Base-by-base conservation (phyloP, 2,888 invertebrate species). In the Cyrtodaria siliqua region DNA sequence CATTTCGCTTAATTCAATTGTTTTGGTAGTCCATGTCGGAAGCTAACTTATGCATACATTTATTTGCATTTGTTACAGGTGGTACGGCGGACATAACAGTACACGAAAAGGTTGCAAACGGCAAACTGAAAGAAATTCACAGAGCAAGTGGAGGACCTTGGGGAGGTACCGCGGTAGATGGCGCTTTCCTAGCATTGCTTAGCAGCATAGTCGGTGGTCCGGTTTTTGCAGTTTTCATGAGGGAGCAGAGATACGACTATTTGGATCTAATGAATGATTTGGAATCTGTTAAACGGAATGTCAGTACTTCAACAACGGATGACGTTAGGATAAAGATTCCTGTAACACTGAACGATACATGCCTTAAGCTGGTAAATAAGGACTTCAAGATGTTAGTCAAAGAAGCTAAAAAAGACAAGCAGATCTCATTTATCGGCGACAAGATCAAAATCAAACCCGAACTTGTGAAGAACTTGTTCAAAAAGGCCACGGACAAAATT, bases 81-180 rank as follows among this genome's bases (percentile, higher is more conserved):
- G 81, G 81, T 0, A 81, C 81, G 6, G 78, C 81, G 2, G 81
- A 81, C 53, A 81, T 81, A 8, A 81, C 81, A 12, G 75, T 78
- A 1, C 81, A 81, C 40, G 78, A 81, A 49, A 81, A 81, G 52
- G 38, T 78, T 1, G 57, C 71, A 16, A 62, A 42, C 24, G 69
- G 68, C 20, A 75, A 75, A 29, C 29, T 81, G 23, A 74, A 74
- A 40, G 81, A 81, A 47, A 62, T 81, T 14, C 57, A 75, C 53
- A 63, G 69, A 59, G 81, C 81, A 2, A 81, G 81, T 20, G 81
- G 81, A 8, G 81, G 81, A 1, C 78, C 81, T 16, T 77, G 81
- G 71, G 81, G 81, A 14, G 81, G 81, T 12, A 81, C 81, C 1
- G 73, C 77, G 0, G 69, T 81, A 2, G 81, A 81, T 49, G 23